phyloP scores from a whole-genome alignment of 2,888 invertebrate species.

The Metallyticus violacea region DNA sequence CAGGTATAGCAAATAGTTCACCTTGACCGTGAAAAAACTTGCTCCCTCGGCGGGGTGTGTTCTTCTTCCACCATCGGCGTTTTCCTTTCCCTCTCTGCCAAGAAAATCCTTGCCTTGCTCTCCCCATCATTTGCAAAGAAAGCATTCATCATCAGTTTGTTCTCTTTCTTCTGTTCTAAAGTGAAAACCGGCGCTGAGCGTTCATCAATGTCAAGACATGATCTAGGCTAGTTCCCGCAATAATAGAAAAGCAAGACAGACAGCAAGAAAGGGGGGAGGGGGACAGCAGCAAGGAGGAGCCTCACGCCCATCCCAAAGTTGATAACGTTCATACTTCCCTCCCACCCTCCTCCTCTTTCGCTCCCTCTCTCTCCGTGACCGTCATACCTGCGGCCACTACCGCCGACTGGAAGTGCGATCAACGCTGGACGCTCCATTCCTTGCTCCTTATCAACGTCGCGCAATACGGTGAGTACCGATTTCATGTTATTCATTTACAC shows the following conservation, averaged over 20 bases:
- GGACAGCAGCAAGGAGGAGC: neutral
- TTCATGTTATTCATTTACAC: neutral
- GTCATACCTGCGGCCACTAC: neutral
- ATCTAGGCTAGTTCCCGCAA: neutral
- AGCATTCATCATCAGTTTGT: neutral
- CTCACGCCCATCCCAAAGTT: neutral
- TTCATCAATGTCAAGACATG: neutral
- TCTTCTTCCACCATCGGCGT: no score
- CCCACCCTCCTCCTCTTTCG: neutral
- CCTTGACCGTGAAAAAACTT: conserved; percentile 5
- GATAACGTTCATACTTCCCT: neutral
- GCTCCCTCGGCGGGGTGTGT: neutral
- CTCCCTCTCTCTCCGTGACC: neutral
- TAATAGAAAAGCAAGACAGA: neutral
- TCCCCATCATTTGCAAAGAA: neutral
- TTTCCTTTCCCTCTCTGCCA: neutral
- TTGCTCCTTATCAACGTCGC: neutral
- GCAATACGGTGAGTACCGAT: neutral
- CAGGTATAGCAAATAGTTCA: neutral
- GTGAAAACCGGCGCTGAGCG: neutral
- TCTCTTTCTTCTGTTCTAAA: neutral
- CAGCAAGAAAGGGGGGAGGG: neutral
- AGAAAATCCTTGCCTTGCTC: no score
- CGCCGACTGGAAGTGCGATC: neutral
- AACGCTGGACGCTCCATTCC: neutral